These are phyloP conservation scores for Malthinus flaveolus DNA, from an alignment of 2,888 invertebrate species.

Conservation along the genomic window DNA sequence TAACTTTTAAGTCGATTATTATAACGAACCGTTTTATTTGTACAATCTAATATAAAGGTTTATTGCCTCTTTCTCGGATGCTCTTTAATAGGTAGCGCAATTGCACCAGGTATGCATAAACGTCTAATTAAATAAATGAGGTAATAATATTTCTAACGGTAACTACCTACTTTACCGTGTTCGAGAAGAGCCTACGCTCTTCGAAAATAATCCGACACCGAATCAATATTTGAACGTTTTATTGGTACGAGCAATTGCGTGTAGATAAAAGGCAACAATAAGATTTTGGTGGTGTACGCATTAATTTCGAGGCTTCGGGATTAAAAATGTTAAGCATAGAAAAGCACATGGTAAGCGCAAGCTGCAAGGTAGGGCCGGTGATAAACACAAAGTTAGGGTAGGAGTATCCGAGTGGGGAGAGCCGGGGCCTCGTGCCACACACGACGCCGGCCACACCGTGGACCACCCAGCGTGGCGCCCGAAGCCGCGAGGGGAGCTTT, in stretches of 20 bases:
- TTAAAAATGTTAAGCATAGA: constrained; percentile 26
- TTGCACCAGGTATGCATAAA: too few relatives aligned
- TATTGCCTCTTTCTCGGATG: too few relatives aligned
- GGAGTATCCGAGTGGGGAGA: constrained; percentile 35
- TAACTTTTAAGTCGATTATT: too few relatives aligned
- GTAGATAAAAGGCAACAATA: neutral
- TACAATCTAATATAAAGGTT: too few relatives aligned
- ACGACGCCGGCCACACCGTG: constrained; percentile 55
- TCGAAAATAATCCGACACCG: too few relatives aligned
- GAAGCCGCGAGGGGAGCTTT: constrained; percentile 41
- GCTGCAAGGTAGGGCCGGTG: constrained; percentile 36
- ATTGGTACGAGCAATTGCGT: neutral
- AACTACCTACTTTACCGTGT: too few relatives aligned
- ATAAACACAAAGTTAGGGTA: constrained; percentile 37
- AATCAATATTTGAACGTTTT: too few relatives aligned
- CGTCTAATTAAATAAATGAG: too few relatives aligned
- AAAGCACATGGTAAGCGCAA: constrained; percentile 37
- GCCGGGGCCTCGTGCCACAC: constrained; percentile 48
- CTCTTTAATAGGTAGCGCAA: too few relatives aligned
- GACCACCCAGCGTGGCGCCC: constrained; percentile 52
- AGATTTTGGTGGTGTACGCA: constrained; percentile 3
- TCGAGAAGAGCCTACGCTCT: too few relatives aligned
- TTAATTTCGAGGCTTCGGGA: constrained; percentile 16
- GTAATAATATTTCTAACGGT: too few relatives aligned
- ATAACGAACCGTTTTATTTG: too few relatives aligned